These are phyloP conservation scores for Sarotherodon lohbergeri DNA, from an alignment of 2,113 vertebrate genomes.

Conservation along the genomic window DNA sequence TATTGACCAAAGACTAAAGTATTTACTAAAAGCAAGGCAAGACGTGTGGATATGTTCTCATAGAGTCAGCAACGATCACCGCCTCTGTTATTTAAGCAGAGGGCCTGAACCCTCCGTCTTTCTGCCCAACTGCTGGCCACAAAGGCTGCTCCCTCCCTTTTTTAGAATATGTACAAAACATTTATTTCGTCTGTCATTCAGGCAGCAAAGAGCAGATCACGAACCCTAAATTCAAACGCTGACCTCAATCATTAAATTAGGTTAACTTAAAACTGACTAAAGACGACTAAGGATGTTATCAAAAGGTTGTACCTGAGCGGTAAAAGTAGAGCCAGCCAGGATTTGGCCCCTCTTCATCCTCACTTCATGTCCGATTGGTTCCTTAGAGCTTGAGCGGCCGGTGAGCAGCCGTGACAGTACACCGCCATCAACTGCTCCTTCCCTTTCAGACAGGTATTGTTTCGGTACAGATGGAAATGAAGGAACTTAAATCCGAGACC, in stretches of 20 bases:
- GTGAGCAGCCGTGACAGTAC: conserved; percentile 15
- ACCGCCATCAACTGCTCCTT: conserved; percentile 27
- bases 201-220: conserved; percentile 40
- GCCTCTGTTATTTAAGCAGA: conserved; percentile 22
- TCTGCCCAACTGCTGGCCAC: conserved; percentile 26
- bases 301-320: conserved; percentile 10
- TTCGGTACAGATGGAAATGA: conserved; percentile 51
- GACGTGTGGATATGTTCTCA: conserved; percentile 59
- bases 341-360: conserved; percentile 22
- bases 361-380: conserved; percentile 14
- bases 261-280: not conserved
- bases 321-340: conserved; percentile 6
- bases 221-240: conserved; percentile 11
- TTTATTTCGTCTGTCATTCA: conserved; percentile 50
- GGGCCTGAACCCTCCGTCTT: conserved; percentile 13
- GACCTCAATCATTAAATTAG: not conserved
- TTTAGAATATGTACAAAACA: conserved; percentile 38
- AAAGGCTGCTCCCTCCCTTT: conserved; percentile 31
- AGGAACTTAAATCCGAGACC: conserved; percentile 11
- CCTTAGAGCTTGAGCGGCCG: conserved; percentile 31
- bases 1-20: conserved; percentile 80
- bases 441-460: conserved; percentile 50
- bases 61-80: conserved; percentile 48
- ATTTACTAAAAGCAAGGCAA: conserved; percentile 71
- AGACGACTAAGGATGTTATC: conserved; percentile 33